Evolutionary conservation across 2,888 invertebrate species (phyloP), one percentile per base, ranked within the genome.

Genomic region (Salpingus planirostris): DNA sequence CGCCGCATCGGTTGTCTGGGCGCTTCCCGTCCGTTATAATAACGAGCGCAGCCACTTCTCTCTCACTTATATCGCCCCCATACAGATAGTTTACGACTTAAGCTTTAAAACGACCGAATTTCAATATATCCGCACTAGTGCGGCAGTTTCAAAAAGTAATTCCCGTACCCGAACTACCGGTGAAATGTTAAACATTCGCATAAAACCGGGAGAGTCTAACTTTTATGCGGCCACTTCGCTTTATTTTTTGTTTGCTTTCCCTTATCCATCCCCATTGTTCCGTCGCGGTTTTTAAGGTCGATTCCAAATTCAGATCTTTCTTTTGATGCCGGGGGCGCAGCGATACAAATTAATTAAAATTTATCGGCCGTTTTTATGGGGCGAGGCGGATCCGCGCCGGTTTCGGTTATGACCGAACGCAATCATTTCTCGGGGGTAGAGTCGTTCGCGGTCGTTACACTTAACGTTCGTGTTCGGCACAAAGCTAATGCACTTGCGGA

Each of bases 61-160:
- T n/a, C n/a, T n/a, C n/a, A n/a, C 23, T 21, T 36, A 27, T 32
- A 25, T 31, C 31, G 33, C 31, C 11, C 22, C 18, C 25, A 11
- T 6, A 14, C 15, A 25, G 24, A 24, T 32, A 28, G 28, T 39
- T 39, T 39, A 39, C 39, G 39, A 39, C 32, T 15, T 37, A 34
- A 35, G 34, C 31, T 26, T 27, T 31, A 28, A 27, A 38, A 32
- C 34, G 39, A 34, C 26, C 39, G 32, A 39, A 39, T 39, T 38
- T 38, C 38, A 38, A 40, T 40, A 40, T 40, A 37, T 36, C 36
- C 36, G n/a, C 23, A 21, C 27, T 21, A 33, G 30, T 29, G 32
- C 25, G 30, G 32, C 31, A 34, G 36, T 37, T 37, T 28, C 30
- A 33, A 31, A 40, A 31, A 34, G 37, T 40, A 35, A 39, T 36